A percentile compares a stretch with the other conserved stretches of the same genome.
phyloP scores from a whole-genome alignment of 2,113 vertebrate species.

The Caranx melampygus region DNA sequence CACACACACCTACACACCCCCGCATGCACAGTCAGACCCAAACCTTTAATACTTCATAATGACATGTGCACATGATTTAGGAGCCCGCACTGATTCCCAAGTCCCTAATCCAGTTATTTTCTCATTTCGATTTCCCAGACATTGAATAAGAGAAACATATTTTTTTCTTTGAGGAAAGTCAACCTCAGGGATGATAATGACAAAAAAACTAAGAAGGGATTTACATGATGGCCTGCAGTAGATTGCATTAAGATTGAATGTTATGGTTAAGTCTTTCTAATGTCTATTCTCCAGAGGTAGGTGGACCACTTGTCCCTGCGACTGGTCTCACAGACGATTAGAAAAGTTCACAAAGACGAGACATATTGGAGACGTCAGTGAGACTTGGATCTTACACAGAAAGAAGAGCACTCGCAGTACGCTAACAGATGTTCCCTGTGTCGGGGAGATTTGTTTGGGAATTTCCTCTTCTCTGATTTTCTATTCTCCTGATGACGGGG shows the following conservation, averaged over 20 bases:
- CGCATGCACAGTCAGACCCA: conserved; percentile 72
- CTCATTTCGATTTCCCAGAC: conserved; percentile 84
- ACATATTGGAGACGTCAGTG: conserved; percentile 65
- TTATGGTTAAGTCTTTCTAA: conserved; percentile 73
- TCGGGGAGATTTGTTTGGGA: conserved; percentile 75
- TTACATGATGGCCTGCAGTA: conserved; percentile 77
- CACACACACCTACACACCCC: conserved; percentile 56
- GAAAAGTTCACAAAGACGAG: conserved; percentile 67
- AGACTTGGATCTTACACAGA: conserved; percentile 51
- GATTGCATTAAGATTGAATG: conserved; percentile 81
- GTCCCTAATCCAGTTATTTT: conserved; percentile 85
- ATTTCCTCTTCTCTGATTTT: conserved; percentile 72
- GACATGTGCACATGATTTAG: conserved; percentile 85
- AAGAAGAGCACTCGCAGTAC: conserved; percentile 31
- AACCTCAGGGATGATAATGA: conserved; percentile 81
- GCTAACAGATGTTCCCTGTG: conserved; percentile 69
- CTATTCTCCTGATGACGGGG: conserved; percentile 44
- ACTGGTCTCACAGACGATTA: conserved; percentile 66
- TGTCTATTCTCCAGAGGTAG: conserved; percentile 68
- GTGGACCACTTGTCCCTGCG: conserved; percentile 60
- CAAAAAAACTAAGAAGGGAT: conserved; percentile 78
- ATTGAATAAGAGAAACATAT: conserved; percentile 84
- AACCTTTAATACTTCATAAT: conserved; percentile 84
- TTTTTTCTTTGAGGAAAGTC: conserved; percentile 77
- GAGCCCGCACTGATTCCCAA: conserved; percentile 82